Conservation (phyloP, 2,797 vertebrate genomes). For the Paratrypauchen microcephalus region DNA sequence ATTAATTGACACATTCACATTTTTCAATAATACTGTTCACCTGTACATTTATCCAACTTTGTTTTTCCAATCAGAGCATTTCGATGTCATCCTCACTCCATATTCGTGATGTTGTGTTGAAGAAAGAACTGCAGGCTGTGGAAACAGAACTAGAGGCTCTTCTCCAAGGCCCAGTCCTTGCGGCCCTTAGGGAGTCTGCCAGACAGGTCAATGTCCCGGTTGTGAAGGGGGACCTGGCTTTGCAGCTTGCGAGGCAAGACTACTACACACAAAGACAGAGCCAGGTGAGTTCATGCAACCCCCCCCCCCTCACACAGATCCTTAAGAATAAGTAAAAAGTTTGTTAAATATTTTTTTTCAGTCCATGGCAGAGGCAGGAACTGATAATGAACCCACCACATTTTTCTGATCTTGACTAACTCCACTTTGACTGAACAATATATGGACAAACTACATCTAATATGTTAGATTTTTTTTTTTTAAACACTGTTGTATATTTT, state of each 20-base stretch:
- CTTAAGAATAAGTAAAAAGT: no score
- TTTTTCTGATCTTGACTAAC: neutral
- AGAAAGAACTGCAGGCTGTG: slow-evolving; percentile 76
- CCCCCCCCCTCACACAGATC: no score
- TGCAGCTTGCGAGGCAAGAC: slow-evolving; percentile 83
- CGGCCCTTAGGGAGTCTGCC: slow-evolving; percentile 81
- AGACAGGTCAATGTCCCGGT: slow-evolving; percentile 81
- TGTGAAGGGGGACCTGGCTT: slow-evolving; percentile 81
- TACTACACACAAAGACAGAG: slow-evolving; percentile 82
- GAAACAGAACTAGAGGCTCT: slow-evolving; percentile 81
- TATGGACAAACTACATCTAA: no score
- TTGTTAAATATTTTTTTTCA: neutral
- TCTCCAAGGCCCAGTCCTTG: slow-evolving; percentile 77
- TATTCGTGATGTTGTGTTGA: slow-evolving; percentile 74
- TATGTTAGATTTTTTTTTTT: no score
- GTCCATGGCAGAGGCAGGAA: neutral
- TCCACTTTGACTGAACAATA: no score
- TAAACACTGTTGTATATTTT: no score
- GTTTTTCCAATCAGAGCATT: slow-evolving; percentile 51
- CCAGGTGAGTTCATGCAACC: slow-evolving; percentile 48
- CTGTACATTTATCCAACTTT: neutral
- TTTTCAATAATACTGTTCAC: neutral
- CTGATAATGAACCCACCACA: neutral
- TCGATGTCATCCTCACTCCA: slow-evolving; percentile 70
- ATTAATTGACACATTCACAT: neutral